phyloP scores from a whole-genome alignment of 2,113 vertebrate genomes.

The Centropristis striata region DNA sequence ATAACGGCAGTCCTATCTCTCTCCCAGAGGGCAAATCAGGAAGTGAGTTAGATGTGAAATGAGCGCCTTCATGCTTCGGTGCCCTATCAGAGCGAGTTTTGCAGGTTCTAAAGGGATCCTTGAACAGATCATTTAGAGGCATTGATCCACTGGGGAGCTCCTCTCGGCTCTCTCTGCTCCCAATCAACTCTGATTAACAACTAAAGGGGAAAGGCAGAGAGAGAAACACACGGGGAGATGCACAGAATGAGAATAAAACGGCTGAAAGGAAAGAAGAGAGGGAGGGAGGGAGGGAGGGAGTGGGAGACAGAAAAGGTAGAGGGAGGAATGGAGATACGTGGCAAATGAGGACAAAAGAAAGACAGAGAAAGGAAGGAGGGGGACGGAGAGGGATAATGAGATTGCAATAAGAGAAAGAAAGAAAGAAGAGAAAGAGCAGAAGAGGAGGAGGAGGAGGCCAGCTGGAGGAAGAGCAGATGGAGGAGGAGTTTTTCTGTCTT shows the following conservation, averaged over 20 bases:
- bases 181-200: conserved; percentile 82
- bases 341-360: conserved; percentile 48
- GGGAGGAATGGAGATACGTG: conserved; percentile 35
- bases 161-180: conserved; percentile 73
- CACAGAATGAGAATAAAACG: conserved; percentile 70
- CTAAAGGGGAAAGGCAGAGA: conserved; percentile 61
- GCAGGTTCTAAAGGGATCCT: conserved; percentile 80
- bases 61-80: conserved; percentile 79
- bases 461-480: conserved; percentile 67
- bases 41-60: conserved; percentile 83
- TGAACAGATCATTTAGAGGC: conserved; percentile 82
- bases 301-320: conserved; percentile 48
- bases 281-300: conserved; percentile 21
- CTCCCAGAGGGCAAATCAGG: conserved; percentile 79
- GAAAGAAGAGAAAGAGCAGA: conserved; percentile 32
- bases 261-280: conserved; percentile 13
- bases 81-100: conserved; percentile 79
- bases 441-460: conserved; percentile 51
- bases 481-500: conserved; percentile 53
- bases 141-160: conserved; percentile 84
- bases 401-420: conserved; percentile 38
- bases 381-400: conserved; percentile 50
- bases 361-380: conserved; percentile 5
- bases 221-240: conserved; percentile 61
- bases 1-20: conserved; percentile 58